A percentile compares a stretch with the other conserved stretches of the same genome.
These are phyloP conservation scores for Helarctos malayanus DNA, from an alignment of 2,797 vertebrate genomes.

Conservation along the genomic window DNA sequence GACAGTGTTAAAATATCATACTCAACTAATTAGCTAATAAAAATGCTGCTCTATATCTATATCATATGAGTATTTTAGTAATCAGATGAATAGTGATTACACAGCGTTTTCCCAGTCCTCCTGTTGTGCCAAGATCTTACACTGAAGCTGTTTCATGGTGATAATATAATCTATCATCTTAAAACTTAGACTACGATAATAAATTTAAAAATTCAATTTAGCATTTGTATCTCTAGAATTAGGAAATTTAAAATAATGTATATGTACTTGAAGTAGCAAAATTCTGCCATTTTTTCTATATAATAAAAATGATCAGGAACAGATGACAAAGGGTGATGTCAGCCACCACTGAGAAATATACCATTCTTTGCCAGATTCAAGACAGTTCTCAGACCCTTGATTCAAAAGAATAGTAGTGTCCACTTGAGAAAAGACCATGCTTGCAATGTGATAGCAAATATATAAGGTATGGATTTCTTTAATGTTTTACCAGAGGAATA, in stretches of 20 bases:
- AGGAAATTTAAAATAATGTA: not conserved
- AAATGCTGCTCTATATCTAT: not conserved
- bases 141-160: not conserved
- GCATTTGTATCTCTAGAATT: not conserved
- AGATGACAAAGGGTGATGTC: not conserved
- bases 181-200: not conserved
- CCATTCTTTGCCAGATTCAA: not conserved
- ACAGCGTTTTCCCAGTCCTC: not conserved
- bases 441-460: not conserved
- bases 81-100: not conserved
- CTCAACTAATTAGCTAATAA: not conserved
- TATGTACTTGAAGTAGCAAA: not conserved
- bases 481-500: not conserved
- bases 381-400: not conserved
- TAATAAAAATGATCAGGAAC: not conserved
- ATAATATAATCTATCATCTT: not conserved
- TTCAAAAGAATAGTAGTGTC: not conserved
- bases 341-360: not conserved
- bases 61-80: not conserved
- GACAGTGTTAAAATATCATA: not conserved
- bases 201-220: not conserved
- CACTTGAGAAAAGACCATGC: not conserved
- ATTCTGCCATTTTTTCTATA: not conserved
- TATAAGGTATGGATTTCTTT: not conserved
- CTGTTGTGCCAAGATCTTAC: not conserved